Evolutionary conservation across 2,888 invertebrate species (phyloP).

Genomic region (Loripinus fragilis): DNA sequence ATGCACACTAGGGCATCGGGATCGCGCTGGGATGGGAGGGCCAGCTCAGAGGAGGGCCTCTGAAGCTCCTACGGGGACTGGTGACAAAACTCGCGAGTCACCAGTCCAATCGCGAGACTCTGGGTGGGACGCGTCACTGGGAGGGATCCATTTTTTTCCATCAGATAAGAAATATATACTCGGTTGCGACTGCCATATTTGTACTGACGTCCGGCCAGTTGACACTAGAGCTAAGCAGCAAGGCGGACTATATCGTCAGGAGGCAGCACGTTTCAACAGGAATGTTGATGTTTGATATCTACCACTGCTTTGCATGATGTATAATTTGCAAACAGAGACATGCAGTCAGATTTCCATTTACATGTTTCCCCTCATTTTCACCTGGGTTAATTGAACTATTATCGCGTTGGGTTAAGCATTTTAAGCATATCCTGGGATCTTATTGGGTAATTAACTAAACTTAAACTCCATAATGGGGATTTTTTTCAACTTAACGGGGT

Average conservation of each 20-base stretch:
- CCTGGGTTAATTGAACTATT: background rate
- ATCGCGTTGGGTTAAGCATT: background rate
- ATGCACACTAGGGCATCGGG: constrained; percentile 67
- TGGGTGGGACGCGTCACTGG: constrained; percentile 75
- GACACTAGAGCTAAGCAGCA: background rate
- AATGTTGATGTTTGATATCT: constrained; percentile 5
- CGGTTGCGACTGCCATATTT: background rate
- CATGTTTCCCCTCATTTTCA: background rate
- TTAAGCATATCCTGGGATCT: background rate
- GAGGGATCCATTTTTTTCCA: constrained; percentile 66
- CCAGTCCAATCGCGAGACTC: constrained; percentile 52
- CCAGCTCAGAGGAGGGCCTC: constrained; percentile 72
- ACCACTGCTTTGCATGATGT: constrained; percentile 14
- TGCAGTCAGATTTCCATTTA: background rate
- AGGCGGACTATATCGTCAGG: background rate
- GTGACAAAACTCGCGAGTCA: constrained; percentile 51
- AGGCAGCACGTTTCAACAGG: constrained; percentile 5
- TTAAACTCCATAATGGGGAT: background rate
- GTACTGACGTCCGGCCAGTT: background rate
- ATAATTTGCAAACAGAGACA: constrained; percentile 2
- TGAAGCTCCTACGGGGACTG: constrained; percentile 52
- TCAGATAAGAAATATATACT: constrained; percentile 13
- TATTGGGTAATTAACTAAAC: background rate
- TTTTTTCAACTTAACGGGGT: background rate
- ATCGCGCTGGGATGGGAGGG: constrained; percentile 69